A percentile compares a stretch with the other conserved stretches of the same genome.
Evolutionary conservation across 92 coral and sea anemone genomes (phyloP).

Genomic region (Porites evermanni): DNA sequence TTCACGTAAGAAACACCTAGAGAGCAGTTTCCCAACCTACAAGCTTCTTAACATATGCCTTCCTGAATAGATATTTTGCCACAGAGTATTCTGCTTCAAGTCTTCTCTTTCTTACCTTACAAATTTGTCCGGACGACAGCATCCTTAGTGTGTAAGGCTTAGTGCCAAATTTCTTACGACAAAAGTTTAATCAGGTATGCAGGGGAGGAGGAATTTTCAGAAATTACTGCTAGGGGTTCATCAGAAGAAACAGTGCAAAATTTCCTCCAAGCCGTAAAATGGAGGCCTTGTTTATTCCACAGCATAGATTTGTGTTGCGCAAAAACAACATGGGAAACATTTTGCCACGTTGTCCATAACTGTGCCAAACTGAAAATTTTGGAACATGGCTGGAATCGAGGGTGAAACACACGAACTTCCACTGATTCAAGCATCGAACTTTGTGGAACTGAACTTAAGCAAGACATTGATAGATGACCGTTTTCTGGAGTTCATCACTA

Average conservation of each 20-base stretch:
- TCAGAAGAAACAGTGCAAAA: slow-evolving; percentile 7
- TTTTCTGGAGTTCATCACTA: neutral
- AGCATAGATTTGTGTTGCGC: slow-evolving; percentile 13
- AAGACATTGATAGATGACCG: slow-evolving; percentile 19
- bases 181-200: neutral
- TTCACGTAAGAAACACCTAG: too few species aligned
- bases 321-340: slow-evolving; percentile 14
- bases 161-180: slow-evolving; percentile 15
- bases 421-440: neutral
- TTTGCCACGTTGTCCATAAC: neutral
- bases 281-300: slow-evolving; percentile 21
- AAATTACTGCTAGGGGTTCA: neutral
- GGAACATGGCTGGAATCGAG: slow-evolving; percentile 16
- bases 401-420: neutral
- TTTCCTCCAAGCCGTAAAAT: slow-evolving; percentile 11
- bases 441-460: slow-evolving; percentile 21
- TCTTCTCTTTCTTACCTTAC: slow-evolving; percentile 24
- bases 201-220: neutral
- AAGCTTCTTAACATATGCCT: neutral
- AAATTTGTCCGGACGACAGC: slow-evolving; percentile 21
- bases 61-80: neutral
- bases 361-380: slow-evolving; percentile 3
- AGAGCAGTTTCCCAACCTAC: too few species aligned
- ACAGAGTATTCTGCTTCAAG: neutral
- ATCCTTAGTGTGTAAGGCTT: slow-evolving; percentile 28